These are phyloP conservation scores for Oryctes rhinoceros DNA, from an alignment of 1,140 invertebrate genomes.

Conservation along the genomic window DNA sequence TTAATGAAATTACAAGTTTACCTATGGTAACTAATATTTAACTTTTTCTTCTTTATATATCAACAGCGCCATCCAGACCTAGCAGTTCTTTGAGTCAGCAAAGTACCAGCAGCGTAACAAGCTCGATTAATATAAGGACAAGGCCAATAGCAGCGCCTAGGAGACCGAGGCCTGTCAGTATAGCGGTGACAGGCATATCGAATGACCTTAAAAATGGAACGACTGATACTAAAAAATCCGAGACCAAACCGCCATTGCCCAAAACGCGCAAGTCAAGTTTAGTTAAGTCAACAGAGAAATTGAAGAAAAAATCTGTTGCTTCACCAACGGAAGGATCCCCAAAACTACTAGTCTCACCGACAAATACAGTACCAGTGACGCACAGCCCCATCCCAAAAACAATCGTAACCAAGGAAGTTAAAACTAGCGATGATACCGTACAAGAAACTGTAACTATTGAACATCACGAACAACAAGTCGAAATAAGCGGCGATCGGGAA, in stretches of 20 bases:
- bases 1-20: background rate
- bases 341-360: conserved; percentile 52
- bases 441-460: background rate
- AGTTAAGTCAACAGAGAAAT: conserved; percentile 53
- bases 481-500: background rate
- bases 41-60: background rate
- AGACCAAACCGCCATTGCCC: conserved; percentile 58
- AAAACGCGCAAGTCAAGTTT: conserved; percentile 56
- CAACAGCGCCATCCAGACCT: conserved; percentile 74
- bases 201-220: conserved; percentile 47
- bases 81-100: conserved; percentile 81
- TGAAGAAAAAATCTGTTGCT: conserved; percentile 49
- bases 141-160: conserved; percentile 69
- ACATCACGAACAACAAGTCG: background rate
- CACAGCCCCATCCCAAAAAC: conserved; percentile 28
- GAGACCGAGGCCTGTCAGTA: conserved; percentile 81
- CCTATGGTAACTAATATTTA: background rate
- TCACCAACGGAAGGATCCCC: conserved; percentile 52
- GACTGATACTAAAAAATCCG: conserved; percentile 46
- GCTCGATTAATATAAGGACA: conserved; percentile 64
- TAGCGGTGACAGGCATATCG: conserved; percentile 80
- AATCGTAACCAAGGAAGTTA: conserved; percentile 21
- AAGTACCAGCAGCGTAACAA: conserved; percentile 67
- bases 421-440: background rate
- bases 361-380: conserved; percentile 26